Evolutionary conservation across 2,797 vertebrate species (phyloP).

Genomic region (Rhinophrynus dorsalis): DNA sequence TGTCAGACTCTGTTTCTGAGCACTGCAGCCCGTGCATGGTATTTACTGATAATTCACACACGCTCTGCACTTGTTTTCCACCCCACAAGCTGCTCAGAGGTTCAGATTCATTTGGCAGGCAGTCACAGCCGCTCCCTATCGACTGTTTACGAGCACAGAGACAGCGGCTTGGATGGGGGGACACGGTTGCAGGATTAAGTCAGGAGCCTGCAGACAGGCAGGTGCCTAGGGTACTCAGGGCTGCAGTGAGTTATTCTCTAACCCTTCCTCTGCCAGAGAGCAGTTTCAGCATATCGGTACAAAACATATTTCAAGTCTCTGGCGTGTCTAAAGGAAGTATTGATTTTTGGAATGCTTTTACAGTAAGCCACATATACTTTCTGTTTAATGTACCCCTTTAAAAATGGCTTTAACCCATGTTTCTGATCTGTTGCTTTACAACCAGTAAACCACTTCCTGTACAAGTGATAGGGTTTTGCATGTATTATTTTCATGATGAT

Average conservation of each 20-base stretch:
- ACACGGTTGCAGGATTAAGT: slow-evolving; percentile 1
- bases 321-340: neutral
- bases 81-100: slow-evolving; percentile 52
- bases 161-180: slow-evolving; percentile 32
- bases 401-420: too few relatives aligned
- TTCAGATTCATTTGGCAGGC: slow-evolving; percentile 65
- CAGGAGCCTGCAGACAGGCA: neutral
- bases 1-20: slow-evolving; percentile 32
- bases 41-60: neutral
- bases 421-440: too few relatives aligned
- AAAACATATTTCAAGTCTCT: too few relatives aligned
- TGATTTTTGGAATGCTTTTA: neutral
- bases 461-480: too few relatives aligned
- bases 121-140: slow-evolving; percentile 60
- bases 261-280: neutral
- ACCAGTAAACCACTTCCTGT: too few relatives aligned
- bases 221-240: slow-evolving; percentile 22
- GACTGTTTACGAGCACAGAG: slow-evolving; percentile 61
- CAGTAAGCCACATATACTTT: too few relatives aligned
- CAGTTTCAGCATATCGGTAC: neutral
- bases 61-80: slow-evolving; percentile 28
- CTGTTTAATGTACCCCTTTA: too few relatives aligned
- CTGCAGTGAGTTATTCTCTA: neutral
- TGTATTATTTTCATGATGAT: too few relatives aligned
- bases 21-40: neutral